Conservation (phyloP, 2,797 vertebrate genomes). For the Hoplostethus mediterraneus region DNA sequence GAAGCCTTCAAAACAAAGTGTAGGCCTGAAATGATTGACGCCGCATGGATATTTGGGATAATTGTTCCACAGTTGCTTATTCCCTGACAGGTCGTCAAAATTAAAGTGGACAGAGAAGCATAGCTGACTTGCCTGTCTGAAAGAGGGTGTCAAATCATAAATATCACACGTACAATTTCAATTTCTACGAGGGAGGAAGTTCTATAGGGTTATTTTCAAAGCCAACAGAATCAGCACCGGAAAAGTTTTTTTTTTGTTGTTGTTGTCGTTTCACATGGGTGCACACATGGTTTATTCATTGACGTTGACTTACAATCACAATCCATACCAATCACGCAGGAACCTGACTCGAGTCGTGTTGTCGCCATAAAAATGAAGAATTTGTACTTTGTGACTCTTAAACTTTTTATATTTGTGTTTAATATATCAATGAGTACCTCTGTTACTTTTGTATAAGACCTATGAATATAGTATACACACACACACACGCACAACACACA, state of each 20-base stretch:
- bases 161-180: slow-evolving; percentile 26
- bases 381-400: slow-evolving; percentile 89
- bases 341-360: slow-evolving; percentile 80
- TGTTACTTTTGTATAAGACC: slow-evolving; percentile 89
- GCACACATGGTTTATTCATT: slow-evolving; percentile 59
- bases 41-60: slow-evolving; percentile 5
- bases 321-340: slow-evolving; percentile 72
- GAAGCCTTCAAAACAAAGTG: slow-evolving; percentile 29
- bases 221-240: not conserved
- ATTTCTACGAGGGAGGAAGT: slow-evolving; percentile 8
- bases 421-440: slow-evolving; percentile 91
- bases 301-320: slow-evolving; percentile 66
- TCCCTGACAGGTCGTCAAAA: slow-evolving; percentile 25
- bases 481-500: slow-evolving; percentile 64
- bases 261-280: slow-evolving; percentile 42
- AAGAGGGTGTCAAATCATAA: slow-evolving; percentile 11
- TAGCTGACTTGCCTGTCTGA: not conserved
- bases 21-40: slow-evolving; percentile 17
- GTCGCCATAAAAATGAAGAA: slow-evolving; percentile 86
- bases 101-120: not conserved
- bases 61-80: slow-evolving; percentile 1
- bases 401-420: slow-evolving; percentile 91
- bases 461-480: slow-evolving; percentile 84
- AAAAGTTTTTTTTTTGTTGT: slow-evolving; percentile 20
- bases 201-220: slow-evolving; percentile 24